A percentile compares a stretch with the other conserved stretches of the same genome.
phyloP scores from a whole-genome alignment of 2,113 vertebrate species.

The Terrapene triunguis region DNA sequence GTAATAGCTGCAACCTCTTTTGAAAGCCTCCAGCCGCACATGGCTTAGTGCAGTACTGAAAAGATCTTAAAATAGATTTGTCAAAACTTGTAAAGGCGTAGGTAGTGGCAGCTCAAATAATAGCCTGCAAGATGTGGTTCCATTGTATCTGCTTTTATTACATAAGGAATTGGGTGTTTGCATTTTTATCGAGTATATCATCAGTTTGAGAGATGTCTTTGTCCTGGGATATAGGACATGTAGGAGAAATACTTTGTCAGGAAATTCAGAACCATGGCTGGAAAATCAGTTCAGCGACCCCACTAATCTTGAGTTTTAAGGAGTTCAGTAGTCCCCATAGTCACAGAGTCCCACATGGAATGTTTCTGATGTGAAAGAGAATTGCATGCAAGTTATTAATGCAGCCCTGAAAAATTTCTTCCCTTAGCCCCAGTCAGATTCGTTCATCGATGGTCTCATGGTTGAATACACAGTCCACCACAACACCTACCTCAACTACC shows the following conservation, averaged over 20 bases:
- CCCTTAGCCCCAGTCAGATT: constrained; percentile 69
- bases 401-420: not conserved
- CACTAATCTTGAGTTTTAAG: not conserved
- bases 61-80: constrained; percentile 65
- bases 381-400: not conserved
- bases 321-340: not conserved
- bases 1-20: constrained; percentile 37
- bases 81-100: constrained; percentile 56
- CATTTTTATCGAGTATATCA: constrained; percentile 30
- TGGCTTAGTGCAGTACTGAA: not conserved
- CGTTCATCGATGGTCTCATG: constrained; percentile 81
- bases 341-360: not conserved
- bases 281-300: not conserved
- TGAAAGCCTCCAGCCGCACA: not conserved
- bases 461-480: constrained; percentile 75
- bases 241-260: not conserved
- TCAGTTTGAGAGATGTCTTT: not conserved
- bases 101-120: constrained; percentile 70
- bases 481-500: constrained; percentile 9
- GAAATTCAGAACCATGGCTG: not conserved
- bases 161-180: constrained; percentile 36
- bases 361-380: not conserved
- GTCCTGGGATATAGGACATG: not conserved
- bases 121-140: constrained; percentile 59
- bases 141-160: constrained; percentile 49